phyloP scores from a whole-genome alignment of 1,140 invertebrate species.

The Berghia stephanieae region DNA sequence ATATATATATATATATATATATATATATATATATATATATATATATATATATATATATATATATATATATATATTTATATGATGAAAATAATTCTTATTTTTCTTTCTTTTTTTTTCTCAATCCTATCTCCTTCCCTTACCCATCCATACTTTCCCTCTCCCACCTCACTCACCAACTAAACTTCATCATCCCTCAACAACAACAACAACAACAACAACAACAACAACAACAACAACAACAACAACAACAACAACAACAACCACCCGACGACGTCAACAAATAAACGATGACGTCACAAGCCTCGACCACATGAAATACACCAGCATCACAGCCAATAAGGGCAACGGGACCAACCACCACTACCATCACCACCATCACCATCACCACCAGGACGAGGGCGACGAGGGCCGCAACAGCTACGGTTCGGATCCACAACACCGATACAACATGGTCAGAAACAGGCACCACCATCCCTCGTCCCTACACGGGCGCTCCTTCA shows the following conservation, averaged over 20 bases:
- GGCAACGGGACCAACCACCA: too few species aligned
- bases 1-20: not conserved
- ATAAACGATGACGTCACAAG: not conserved
- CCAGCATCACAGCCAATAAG: not conserved
- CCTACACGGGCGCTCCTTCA: too few species aligned
- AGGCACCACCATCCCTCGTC: not conserved
- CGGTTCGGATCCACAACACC: not conserved
- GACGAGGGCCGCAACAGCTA: too few species aligned
- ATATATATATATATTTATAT: too few species aligned
- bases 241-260: not conserved
- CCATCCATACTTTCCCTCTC: not conserved
- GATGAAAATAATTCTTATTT: too few species aligned
- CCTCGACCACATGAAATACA: slow-evolving; percentile 19
- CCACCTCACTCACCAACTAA: not conserved
- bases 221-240: not conserved
- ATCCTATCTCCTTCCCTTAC: not conserved
- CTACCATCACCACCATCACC: too few species aligned
- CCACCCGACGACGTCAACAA: not conserved
- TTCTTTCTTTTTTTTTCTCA: not conserved
- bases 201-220: not conserved
- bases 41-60: not conserved
- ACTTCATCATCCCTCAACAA: not conserved
- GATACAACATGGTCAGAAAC: slow-evolving; percentile 4
- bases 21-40: not conserved
- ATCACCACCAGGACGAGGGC: too few species aligned